Base-by-base conservation (phyloP, 1,140 invertebrate species). In the Drosophila ogumai region DNA sequence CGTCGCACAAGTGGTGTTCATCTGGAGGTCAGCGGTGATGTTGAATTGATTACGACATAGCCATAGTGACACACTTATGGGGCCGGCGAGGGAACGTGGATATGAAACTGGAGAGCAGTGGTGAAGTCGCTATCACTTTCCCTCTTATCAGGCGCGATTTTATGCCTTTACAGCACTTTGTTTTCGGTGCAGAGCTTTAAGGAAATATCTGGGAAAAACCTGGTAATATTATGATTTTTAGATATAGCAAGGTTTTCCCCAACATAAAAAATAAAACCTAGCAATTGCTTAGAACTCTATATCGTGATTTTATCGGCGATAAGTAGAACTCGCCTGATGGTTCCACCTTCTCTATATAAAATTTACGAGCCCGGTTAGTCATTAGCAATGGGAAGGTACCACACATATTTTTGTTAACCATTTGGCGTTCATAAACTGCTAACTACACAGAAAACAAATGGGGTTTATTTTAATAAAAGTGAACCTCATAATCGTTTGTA, bases 31-130 rank as follows among this genome's bases (percentile, higher is more conserved):
- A 78, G 43, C 75, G 50, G 47, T 52, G 57, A 69, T 68, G 49
- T 60, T 76, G 74, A 76, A 67, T 76, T 68, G 74, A 77, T 77
- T 77, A 77, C 64, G 74, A 50, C 75, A 77, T 76, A 34, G 31
- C 17, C 31, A 25, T 13, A 49, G 47, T 76, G 74, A 76, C 74
- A 76, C 63, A 76, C 46, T 46, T 75, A 36, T 47, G 54, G 54
- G 40, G 15, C 17, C n/a, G 43, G 28, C 38, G 15, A n/a, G 41
- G 32, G 32, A 75, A 75, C 47, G 15, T 49, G 38, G 6, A 69
- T 25, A 25, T 40, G 19, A 9, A 36, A 13, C 7, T 25, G 43
- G 12, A 44, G 43, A 28, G 34, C 34, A 38, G 57, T n/a, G 56
- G 41, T 17, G 61, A 44, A 67, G 66, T 13, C 38, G 25, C 31